Evolutionary conservation across 2,888 invertebrate species (phyloP), one percentile per base, ranked within the genome.

Genomic region (Zelleria hepariella): DNA sequence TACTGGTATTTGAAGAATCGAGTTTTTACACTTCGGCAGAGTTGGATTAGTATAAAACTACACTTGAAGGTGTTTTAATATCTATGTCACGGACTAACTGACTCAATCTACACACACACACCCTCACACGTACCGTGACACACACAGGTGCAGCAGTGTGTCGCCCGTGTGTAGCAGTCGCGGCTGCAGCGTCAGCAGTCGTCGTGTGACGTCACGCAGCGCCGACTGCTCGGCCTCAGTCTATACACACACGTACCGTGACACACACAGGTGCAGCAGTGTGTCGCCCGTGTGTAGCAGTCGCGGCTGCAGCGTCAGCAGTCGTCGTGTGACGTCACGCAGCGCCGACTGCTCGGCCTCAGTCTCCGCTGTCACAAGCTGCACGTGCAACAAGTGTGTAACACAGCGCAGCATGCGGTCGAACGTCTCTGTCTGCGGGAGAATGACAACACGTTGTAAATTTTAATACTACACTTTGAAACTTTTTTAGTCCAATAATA

Each of bases 201-300:
- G 57, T 64, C 65, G 60, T 63, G 61, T 59, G 15, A 58, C 59
- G 59, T 69, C 58, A 81, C 70, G 25, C 71, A 69, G n/a, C 57
- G 89, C 87, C 20, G 77, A 75, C 2, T 88, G 84, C 62, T 82
- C n/a, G n/a, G n/a, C n/a, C n/a, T n/a, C n/a, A n/a, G n/a, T n/a
- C n/a, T n/a, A n/a, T n/a, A n/a, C n/a, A n/a, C n/a, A n/a, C n/a
- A n/a, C n/a, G n/a, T n/a, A 20, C 64, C 93, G 92, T 51, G 94
- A 94, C 60, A 94, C 94, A 72, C 94, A 94, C 65, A 97, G 90
- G 87, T 97, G 97, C 62, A 98, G 90, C 64, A 97, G 88, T n/a
- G 95, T 92, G 78, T 96, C 95, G 62, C 94, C 93, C 60, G 92
- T 91, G 70, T 89, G 90, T 7, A 93, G 91, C 68, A 93, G 93